A percentile compares a stretch with the other conserved stretches of the same genome.
phyloP scores from a whole-genome alignment of 1,140 invertebrate species.

The Antheraea mylitta region DNA sequence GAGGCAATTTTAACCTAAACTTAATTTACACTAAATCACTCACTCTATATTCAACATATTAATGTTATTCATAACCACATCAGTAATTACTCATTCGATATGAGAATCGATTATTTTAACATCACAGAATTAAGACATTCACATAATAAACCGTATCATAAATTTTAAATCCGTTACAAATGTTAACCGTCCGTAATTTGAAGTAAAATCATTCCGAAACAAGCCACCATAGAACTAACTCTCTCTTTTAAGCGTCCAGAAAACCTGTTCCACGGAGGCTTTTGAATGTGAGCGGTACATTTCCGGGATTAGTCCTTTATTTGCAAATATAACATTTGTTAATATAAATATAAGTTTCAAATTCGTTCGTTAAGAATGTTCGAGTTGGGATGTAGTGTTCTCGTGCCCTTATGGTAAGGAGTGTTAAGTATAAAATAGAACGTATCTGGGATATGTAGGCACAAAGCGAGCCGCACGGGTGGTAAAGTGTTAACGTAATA shows the following conservation, averaged over 20 bases:
- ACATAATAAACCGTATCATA: slow-evolving; percentile 14
- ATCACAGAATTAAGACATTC: slow-evolving; percentile 13
- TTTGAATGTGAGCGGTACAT: background rate
- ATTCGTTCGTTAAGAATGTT: background rate
- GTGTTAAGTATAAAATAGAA: slow-evolving; percentile 27
- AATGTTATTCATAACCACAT: slow-evolving; percentile 1
- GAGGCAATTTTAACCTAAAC: background rate
- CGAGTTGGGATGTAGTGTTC: background rate
- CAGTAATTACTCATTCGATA: slow-evolving; percentile 10
- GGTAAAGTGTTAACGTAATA: slow-evolving; percentile 67
- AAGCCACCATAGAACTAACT: slow-evolving; percentile 1
- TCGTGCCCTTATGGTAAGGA: slow-evolving; percentile 9
- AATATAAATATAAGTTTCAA: background rate
- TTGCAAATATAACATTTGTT: background rate
- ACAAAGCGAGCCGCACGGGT: slow-evolving; percentile 43
- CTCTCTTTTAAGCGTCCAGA: slow-evolving; percentile 2
- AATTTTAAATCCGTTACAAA: slow-evolving; percentile 16
- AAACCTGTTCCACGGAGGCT: background rate
- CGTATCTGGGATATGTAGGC: background rate
- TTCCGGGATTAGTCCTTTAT: slow-evolving; percentile 5
- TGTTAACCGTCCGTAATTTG: slow-evolving; percentile 16
- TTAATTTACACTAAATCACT: slow-evolving; percentile 3
- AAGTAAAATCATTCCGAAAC: slow-evolving; percentile 3
- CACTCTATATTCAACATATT: background rate
- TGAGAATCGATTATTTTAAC: slow-evolving; percentile 8